These are phyloP conservation scores for Phylloscopus whistleri DNA, from an alignment of 2,113 vertebrate species.

Conservation along the genomic window DNA sequence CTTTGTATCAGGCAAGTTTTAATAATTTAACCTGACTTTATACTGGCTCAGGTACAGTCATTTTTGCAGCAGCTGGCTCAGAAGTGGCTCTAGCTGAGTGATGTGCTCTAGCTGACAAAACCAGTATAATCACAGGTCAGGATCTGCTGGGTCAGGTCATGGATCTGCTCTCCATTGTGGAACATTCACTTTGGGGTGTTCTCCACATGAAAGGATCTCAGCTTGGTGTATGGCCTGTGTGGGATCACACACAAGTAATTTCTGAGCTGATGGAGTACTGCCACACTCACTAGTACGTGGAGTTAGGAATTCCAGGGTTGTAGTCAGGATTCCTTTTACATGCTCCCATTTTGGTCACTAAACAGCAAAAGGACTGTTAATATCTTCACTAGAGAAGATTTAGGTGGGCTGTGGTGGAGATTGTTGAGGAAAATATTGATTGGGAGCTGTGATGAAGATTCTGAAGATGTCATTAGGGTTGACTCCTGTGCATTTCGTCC, in stretches of 20 bases:
- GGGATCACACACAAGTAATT: not conserved
- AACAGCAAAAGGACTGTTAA: not conserved
- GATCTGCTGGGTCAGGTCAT: not conserved
- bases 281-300: rapidly evolving
- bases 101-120: not conserved
- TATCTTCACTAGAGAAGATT: not conserved
- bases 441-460: not conserved
- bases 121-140: not conserved
- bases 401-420: not conserved
- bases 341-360: not conserved
- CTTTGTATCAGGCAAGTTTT: not conserved
- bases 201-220: not conserved
- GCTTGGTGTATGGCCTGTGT: not conserved
- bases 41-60: not conserved
- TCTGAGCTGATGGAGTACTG: not conserved
- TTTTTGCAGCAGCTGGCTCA: not conserved
- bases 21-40: not conserved
- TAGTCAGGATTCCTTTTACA: not conserved
- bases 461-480: not conserved
- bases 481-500: not conserved
- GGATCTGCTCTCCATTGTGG: not conserved
- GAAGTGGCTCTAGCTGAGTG: not conserved
- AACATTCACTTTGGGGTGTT: not conserved
- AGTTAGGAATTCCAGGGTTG: not conserved
- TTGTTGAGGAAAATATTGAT: not conserved